phyloP scores from a whole-genome alignment of 2,113 vertebrate species.

The Myotis brandtii region DNA sequence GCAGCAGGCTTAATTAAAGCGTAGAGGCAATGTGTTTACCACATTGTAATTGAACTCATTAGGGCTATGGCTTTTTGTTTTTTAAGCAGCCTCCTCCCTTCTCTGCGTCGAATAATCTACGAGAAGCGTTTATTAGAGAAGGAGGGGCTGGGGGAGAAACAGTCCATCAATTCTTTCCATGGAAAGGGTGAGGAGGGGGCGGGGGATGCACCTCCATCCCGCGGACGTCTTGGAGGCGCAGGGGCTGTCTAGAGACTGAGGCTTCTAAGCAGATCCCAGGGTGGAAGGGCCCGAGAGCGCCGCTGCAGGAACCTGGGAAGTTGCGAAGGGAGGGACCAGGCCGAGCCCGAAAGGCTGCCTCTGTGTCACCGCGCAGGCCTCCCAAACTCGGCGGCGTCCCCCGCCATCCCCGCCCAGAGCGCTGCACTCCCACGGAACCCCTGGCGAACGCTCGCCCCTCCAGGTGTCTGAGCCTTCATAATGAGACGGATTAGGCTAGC shows the following conservation, averaged over 20 bases:
- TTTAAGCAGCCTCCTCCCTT: conserved; percentile 83
- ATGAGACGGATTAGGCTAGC: background rate
- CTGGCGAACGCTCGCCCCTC: background rate
- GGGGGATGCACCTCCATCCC: background rate
- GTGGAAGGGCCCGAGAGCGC: background rate
- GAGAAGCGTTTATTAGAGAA: conserved; percentile 79
- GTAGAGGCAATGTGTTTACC: conserved; percentile 91
- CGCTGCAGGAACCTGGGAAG: background rate
- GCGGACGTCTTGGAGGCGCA: background rate
- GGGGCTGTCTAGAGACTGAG: background rate
- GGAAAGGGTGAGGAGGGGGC: conserved; percentile 40
- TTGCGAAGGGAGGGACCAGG: background rate
- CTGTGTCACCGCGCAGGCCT: background rate
- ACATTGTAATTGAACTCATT: conserved; percentile 93
- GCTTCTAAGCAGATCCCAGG: conserved; percentile 2
- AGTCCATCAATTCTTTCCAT: conserved; percentile 76
- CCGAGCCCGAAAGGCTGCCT: background rate
- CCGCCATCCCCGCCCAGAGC: background rate
- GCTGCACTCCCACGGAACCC: background rate
- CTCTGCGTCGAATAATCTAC: conserved; percentile 68
- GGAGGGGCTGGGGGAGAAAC: conserved; percentile 50
- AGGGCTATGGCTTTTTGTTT: conserved; percentile 88
- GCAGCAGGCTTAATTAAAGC: conserved; percentile 93
- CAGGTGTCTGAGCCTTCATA: background rate
- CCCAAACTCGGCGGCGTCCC: background rate